A percentile compares a stretch with the other conserved stretches of the same genome.
These are phyloP conservation scores for Uropsilus gracilis DNA, from an alignment of 2,113 vertebrate species.

Conservation along the genomic window DNA sequence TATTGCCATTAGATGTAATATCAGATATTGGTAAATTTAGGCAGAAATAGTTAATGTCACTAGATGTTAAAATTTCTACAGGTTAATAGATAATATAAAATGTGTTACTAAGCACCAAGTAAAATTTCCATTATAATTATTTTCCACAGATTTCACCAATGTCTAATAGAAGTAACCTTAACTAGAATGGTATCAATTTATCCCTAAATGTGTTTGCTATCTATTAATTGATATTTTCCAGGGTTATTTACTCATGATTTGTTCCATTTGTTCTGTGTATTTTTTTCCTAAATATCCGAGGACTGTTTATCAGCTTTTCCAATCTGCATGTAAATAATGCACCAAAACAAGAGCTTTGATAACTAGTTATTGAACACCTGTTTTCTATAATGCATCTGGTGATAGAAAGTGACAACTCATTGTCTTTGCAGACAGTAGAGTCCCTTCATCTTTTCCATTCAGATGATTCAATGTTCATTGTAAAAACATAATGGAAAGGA, in stretches of 20 bases:
- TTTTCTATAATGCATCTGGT: conserved; percentile 16
- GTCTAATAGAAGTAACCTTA: not conserved
- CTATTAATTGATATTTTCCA: not conserved
- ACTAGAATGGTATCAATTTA: not conserved
- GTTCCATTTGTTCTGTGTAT: not conserved
- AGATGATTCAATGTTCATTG: conserved; percentile 1
- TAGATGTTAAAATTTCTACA: not conserved
- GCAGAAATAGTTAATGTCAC: not conserved
- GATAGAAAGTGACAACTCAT: conserved; percentile 29
- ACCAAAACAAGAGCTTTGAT: conserved; percentile 4
- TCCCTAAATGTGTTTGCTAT: not conserved
- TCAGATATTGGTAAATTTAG: not conserved
- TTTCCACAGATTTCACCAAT: conserved; percentile 10
- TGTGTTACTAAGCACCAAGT: not conserved
- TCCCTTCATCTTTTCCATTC: conserved; percentile 30
- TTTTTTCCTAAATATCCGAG: conserved; percentile 23
- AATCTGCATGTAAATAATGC: not conserved
- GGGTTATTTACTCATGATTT: not conserved
- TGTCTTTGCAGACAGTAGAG: not conserved
- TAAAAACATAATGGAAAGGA: conserved; percentile 35
- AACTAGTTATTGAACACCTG: not conserved
- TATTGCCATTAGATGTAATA: not conserved
- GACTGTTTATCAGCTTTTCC: not conserved
- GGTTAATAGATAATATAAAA: not conserved
- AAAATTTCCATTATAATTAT: not conserved